These are phyloP conservation scores for Megathymus violae DNA, from an alignment of 1,140 invertebrate genomes.

Conservation along the genomic window DNA sequence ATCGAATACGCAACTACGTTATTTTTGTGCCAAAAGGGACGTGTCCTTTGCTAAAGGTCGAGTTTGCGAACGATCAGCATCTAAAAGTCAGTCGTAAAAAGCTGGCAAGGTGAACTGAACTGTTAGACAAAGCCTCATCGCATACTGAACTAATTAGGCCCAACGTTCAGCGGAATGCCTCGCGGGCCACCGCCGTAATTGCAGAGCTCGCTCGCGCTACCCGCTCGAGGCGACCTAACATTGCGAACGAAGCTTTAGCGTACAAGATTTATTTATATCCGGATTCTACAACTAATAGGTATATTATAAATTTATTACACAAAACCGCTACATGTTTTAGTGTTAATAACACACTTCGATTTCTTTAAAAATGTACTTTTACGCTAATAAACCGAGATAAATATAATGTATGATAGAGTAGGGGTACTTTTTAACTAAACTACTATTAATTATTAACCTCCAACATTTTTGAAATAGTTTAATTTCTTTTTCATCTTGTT, in stretches of 20 bases:
- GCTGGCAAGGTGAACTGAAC: slow-evolving; percentile 69
- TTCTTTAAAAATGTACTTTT: too few relatives aligned
- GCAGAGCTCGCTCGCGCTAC: slow-evolving; percentile 53
- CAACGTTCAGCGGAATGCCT: slow-evolving; percentile 67
- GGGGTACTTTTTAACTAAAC: too few relatives aligned
- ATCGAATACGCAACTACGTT: slow-evolving; percentile 45
- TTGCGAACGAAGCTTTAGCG: slow-evolving; percentile 59
- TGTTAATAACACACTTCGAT: not conserved
- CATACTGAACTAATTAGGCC: slow-evolving; percentile 72
- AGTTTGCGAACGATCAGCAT: slow-evolving; percentile 53
- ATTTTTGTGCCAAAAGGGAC: slow-evolving; percentile 65
- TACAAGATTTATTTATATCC: slow-evolving; percentile 75
- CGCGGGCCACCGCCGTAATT: slow-evolving; percentile 64
- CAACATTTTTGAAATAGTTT: not conserved
- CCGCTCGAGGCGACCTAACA: slow-evolving; percentile 48
- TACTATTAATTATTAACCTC: not conserved
- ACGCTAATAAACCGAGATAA: too few relatives aligned
- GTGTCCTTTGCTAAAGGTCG: slow-evolving; percentile 66
- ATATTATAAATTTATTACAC: slow-evolving; percentile 29
- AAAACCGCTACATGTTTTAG: not conserved
- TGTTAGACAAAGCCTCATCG: slow-evolving; percentile 80
- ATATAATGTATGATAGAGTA: too few relatives aligned
- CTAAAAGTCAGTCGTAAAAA: slow-evolving; percentile 65
- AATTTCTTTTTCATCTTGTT: not conserved
- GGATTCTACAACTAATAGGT: slow-evolving; percentile 62